Evolutionary conservation across 2,888 invertebrate genomes (phyloP).

Genomic region (Melikaiella ostensackeni): DNA sequence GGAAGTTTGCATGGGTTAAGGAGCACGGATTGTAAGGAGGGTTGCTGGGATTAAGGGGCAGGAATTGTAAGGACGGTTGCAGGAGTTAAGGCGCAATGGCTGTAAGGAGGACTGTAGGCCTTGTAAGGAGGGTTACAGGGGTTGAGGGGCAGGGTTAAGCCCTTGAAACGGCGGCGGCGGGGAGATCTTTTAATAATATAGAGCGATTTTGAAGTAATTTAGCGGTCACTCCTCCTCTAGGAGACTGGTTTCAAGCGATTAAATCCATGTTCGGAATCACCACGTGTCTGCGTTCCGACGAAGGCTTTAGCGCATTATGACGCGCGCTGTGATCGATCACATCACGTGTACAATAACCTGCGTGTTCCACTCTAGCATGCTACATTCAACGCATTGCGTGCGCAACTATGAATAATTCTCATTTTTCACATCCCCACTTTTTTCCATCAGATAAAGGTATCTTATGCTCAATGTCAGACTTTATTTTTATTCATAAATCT

Average conservation of each 20-base stretch:
- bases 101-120: too few species aligned
- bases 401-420: conserved; percentile 36
- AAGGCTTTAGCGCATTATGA: conserved; percentile 58
- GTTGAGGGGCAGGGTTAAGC: too few species aligned
- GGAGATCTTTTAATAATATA: too few species aligned
- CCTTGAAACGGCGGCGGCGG: too few species aligned
- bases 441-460: neutral
- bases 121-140: too few species aligned
- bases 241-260: conserved; percentile 27
- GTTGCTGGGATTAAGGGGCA: too few species aligned
- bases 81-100: too few species aligned
- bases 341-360: conserved; percentile 47
- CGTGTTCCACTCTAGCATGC: conserved; percentile 59
- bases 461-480: neutral
- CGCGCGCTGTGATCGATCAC: conserved; percentile 63
- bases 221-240: neutral
- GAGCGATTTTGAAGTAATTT: too few species aligned
- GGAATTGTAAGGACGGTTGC: too few species aligned
- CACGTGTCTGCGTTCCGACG: conserved; percentile 17
- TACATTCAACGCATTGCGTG: conserved; percentile 67
- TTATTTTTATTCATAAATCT: neutral
- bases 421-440: neutral
- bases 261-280: conserved; percentile 26
- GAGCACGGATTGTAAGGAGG: too few species aligned
- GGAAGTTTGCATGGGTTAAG: too few species aligned